phyloP scores from a whole-genome alignment of 92 coral and sea anemone species.

The Phenganax stokvisi region DNA sequence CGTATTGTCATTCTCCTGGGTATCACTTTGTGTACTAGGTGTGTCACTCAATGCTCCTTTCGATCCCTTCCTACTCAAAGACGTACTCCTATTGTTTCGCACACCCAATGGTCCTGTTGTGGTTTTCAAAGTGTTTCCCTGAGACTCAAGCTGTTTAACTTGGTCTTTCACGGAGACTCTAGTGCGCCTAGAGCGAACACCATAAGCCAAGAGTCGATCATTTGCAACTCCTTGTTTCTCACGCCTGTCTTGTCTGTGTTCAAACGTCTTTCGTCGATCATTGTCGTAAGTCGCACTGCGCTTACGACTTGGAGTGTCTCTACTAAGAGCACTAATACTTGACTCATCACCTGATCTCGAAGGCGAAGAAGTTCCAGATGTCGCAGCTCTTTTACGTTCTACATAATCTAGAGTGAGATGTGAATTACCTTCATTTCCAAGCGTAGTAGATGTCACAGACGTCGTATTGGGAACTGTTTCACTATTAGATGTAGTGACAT shows the following conservation, averaged over 20 bases:
- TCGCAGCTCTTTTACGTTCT: neutral
- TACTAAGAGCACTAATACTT: neutral
- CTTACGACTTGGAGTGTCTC: slow-evolving; percentile 26
- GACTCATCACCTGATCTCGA: slow-evolving; percentile 7
- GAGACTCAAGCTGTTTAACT: slow-evolving; percentile 26
- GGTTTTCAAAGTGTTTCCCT: slow-evolving; percentile 4
- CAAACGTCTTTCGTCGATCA: neutral
- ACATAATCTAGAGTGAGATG: slow-evolving; percentile 4
- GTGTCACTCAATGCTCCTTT: neutral
- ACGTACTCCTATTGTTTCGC: neutral
- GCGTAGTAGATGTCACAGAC: neutral
- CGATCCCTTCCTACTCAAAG: neutral
- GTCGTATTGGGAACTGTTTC: neutral
- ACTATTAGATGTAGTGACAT: neutral
- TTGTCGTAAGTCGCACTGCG: slow-evolving; percentile 31
- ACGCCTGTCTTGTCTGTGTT: slow-evolving; percentile 6
- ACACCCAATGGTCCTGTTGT: neutral
- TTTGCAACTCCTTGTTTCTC: slow-evolving; percentile 2
- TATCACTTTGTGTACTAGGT: neutral
- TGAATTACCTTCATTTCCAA: slow-evolving; percentile 7
- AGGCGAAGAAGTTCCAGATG: neutral
- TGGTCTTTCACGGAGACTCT: slow-evolving; percentile 39
- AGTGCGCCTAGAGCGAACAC: slow-evolving; percentile 12
- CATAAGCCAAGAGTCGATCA: slow-evolving; percentile 19
- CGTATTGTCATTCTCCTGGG: neutral